These are phyloP conservation scores for Potorous gilbertii DNA, from an alignment of 2,797 vertebrate genomes.

Conservation along the genomic window DNA sequence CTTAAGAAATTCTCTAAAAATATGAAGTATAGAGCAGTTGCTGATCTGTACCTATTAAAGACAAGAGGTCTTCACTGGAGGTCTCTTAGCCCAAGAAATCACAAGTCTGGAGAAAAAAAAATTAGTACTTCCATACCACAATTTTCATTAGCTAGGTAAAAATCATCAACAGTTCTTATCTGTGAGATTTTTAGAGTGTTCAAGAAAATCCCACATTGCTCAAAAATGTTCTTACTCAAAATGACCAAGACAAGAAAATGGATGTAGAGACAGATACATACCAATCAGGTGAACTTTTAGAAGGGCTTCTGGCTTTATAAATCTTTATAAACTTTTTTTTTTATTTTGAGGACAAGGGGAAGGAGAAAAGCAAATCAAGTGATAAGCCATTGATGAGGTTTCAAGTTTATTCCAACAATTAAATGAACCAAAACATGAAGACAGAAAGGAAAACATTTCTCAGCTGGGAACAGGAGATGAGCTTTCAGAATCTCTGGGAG, in stretches of 20 bases:
- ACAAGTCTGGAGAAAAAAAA: not conserved
- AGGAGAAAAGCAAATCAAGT: not conserved
- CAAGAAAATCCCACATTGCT: not conserved
- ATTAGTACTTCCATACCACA: not conserved
- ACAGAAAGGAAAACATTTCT: not conserved
- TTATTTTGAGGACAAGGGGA: conserved; percentile 37
- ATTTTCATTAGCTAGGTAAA: not conserved
- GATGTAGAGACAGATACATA: conserved; percentile 19
- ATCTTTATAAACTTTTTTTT: not conserved
- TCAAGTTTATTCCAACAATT: conserved; percentile 23
- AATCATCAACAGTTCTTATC: not conserved
- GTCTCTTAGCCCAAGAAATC: not conserved
- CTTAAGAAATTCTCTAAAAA: not conserved
- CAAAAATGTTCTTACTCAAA: not conserved
- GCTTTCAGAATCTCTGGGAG: conserved; percentile 33
- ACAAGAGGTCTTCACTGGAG: not conserved
- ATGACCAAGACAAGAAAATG: conserved; percentile 22
- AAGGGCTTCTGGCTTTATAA: conserved; percentile 39
- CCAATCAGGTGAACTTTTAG: not conserved
- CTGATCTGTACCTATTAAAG: not conserved
- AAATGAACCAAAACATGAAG: conserved; percentile 33
- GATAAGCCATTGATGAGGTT: not conserved
- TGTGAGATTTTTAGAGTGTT: not conserved
- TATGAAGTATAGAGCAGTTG: not conserved
- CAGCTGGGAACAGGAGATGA: not conserved